These are phyloP conservation scores for Carposina sasakii DNA, from an alignment of 1,140 invertebrate species.

Conservation along the genomic window DNA sequence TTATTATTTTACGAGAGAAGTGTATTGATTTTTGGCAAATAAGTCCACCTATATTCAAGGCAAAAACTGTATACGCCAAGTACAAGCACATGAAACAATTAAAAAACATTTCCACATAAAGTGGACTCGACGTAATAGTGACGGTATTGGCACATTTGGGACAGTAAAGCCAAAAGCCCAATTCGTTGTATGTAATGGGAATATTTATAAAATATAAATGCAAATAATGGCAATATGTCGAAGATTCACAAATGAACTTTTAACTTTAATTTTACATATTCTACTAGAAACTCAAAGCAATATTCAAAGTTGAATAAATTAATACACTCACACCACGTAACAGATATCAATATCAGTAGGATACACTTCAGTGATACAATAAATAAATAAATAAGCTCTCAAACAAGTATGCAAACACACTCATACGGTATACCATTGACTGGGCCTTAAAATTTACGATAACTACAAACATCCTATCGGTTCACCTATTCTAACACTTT, in stretches of 20 bases:
- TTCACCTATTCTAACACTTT: constrained; percentile 64
- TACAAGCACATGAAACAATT: too few relatives aligned
- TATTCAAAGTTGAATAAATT: constrained; percentile 24
- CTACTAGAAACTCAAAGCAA: background rate
- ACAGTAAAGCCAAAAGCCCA: constrained; percentile 37
- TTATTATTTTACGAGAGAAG: too few relatives aligned
- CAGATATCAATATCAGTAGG: constrained; percentile 29
- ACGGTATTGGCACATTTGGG: constrained; percentile 48
- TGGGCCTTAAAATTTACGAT: too few relatives aligned
- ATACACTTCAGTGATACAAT: constrained; percentile 37
- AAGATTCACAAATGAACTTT: constrained; percentile 30
- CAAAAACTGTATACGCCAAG: too few relatives aligned
- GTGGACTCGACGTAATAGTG: too few relatives aligned
- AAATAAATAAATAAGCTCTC: constrained; percentile 41
- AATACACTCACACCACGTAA: constrained; percentile 38
- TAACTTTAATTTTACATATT: background rate
- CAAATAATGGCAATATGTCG: constrained; percentile 66
- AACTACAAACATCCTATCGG: too few relatives aligned
- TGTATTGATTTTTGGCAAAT: too few relatives aligned
- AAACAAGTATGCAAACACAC: constrained; percentile 55
- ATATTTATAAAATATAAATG: constrained; percentile 63
- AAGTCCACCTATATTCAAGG: too few relatives aligned
- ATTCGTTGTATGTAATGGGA: constrained; percentile 58
- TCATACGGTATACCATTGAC: background rate
- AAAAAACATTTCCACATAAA: too few relatives aligned